A percentile compares a stretch with the other conserved stretches of the same genome.
phyloP scores from a whole-genome alignment of 2,888 invertebrate genomes.

The Clusia tigrina region DNA sequence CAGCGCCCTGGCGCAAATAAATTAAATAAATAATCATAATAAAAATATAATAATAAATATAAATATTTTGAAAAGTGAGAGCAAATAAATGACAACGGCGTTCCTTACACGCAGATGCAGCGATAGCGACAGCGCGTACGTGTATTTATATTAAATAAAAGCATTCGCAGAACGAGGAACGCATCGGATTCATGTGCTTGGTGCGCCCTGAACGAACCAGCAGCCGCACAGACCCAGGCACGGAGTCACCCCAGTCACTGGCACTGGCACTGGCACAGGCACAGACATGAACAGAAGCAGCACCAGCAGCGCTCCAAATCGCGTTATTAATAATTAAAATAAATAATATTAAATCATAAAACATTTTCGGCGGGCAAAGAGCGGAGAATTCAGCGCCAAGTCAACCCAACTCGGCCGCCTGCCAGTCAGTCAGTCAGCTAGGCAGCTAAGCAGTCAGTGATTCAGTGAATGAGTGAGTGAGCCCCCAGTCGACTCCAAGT shows the following conservation, averaged over 20 bases:
- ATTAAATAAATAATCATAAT: too few species aligned
- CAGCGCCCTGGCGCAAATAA: too few species aligned
- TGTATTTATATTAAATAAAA: neutral
- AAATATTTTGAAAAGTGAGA: too few species aligned
- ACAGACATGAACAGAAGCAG: neutral
- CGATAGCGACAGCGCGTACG: slow-evolving; percentile 19
- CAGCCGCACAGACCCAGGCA: neutral
- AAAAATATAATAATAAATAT: too few species aligned
- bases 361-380: slow-evolving; percentile 31
- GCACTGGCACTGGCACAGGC: slow-evolving; percentile 2
- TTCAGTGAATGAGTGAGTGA: too few species aligned
- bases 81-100: too few species aligned
- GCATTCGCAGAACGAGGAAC: neutral
- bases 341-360: slow-evolving; percentile 36
- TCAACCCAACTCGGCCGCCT: neutral
- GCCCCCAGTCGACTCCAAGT: neutral
- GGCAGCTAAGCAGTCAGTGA: too few species aligned
- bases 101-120: slow-evolving; percentile 11
- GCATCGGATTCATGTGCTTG: too few species aligned
- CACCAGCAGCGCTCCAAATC: slow-evolving; percentile 13
- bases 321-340: slow-evolving; percentile 39
- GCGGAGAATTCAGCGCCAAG: slow-evolving; percentile 20
- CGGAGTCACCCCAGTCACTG: too few species aligned
- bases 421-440: too few species aligned
- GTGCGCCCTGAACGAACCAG: neutral